phyloP scores from a whole-genome alignment of 2,888 invertebrate species.

The Plagodis pulveraria region DNA sequence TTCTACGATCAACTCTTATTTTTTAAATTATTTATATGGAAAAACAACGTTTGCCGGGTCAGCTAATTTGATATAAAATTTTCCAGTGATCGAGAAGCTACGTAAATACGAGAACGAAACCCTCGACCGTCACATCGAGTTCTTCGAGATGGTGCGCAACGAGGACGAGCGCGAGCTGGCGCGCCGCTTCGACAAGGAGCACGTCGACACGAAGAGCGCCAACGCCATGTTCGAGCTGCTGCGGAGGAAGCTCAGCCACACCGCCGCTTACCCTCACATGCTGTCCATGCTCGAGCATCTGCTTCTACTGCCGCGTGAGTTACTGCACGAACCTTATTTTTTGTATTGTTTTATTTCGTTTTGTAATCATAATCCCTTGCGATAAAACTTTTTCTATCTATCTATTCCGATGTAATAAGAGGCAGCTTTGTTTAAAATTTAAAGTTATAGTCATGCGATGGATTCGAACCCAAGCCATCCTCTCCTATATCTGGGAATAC shows the following conservation, averaged over 20 bases:
- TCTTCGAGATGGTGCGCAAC: constrained; percentile 98
- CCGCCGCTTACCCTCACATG: constrained; percentile 96
- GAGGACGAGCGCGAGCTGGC: constrained; percentile 98
- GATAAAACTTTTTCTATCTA: too few species aligned
- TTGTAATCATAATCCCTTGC: too few species aligned
- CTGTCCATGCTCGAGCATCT: constrained; percentile 95
- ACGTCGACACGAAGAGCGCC: constrained; percentile 97
- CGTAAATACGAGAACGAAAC: constrained; percentile 97
- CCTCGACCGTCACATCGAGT: constrained; percentile 97
- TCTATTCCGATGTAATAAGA: too few species aligned
- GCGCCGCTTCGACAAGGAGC: constrained; percentile 94
- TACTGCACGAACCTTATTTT: not conserved
- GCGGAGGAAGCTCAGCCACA: constrained; percentile 94
- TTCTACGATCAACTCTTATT: too few species aligned
- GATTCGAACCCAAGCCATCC: too few species aligned
- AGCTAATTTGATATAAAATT: not conserved
- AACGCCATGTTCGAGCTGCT: constrained; percentile 96
- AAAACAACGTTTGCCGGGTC: too few species aligned
- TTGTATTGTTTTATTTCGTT: too few species aligned
- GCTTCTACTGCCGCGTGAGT: constrained; percentile 88
- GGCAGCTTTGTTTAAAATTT: too few species aligned
- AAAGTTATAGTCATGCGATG: too few species aligned
- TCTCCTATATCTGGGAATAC: too few species aligned
- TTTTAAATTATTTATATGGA: too few species aligned
- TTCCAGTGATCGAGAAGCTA: constrained; percentile 93